These are phyloP conservation scores for Ameiurus melas DNA, from an alignment of 2,113 vertebrate species.

Conservation along the genomic window DNA sequence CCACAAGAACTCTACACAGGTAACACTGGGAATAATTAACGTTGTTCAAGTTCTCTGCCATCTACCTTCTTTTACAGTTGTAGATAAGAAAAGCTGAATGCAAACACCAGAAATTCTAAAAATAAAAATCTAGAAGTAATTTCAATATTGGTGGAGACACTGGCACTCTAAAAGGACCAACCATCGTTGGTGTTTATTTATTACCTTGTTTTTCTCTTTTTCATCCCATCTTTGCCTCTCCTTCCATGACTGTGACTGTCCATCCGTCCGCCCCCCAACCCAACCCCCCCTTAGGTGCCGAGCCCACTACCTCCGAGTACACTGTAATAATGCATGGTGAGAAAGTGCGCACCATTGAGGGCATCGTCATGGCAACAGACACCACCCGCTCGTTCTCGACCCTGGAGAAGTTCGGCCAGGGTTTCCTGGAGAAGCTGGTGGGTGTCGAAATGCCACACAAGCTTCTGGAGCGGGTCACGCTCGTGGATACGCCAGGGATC, in stretches of 20 bases:
- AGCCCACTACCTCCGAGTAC: slow-evolving; percentile 98
- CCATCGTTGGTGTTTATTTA: neutral
- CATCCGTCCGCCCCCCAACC: neutral
- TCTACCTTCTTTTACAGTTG: neutral
- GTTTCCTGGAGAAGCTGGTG: slow-evolving; percentile 95
- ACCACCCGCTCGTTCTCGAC: slow-evolving; percentile 92
- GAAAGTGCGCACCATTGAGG: slow-evolving; percentile 94
- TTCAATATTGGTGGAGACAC: neutral
- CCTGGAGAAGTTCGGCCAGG: slow-evolving; percentile 97
- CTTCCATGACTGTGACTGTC: neutral
- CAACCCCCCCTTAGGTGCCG: slow-evolving; percentile 78
- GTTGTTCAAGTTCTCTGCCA: neutral
- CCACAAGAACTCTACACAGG: slow-evolving; percentile 97
- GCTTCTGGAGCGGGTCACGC: slow-evolving; percentile 92
- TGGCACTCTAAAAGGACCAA: neutral
- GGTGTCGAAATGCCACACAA: slow-evolving; percentile 97
- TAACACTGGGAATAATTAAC: slow-evolving; percentile 53
- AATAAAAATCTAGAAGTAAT: neutral
- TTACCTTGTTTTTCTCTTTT: neutral
- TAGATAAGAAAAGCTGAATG: neutral
- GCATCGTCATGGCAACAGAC: slow-evolving; percentile 98
- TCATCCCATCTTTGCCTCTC: neutral
- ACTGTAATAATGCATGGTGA: slow-evolving; percentile 96
- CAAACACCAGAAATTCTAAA: neutral
- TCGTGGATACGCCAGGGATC: slow-evolving; percentile 96